Evolutionary conservation across 2,113 vertebrate species (phyloP).

Genomic region (Uria aalge): DNA sequence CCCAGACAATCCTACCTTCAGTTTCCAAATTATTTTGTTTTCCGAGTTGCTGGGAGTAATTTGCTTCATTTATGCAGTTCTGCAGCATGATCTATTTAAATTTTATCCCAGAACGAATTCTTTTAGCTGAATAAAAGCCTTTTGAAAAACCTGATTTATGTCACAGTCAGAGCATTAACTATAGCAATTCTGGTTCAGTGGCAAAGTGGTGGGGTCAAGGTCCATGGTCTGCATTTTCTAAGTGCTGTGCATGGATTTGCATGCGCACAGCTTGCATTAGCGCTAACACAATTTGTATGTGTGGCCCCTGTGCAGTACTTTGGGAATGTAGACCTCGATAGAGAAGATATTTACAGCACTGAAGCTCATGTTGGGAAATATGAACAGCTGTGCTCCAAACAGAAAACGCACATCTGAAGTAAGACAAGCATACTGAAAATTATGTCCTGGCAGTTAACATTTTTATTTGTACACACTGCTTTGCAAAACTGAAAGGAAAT

Average conservation of each 20-base stretch:
- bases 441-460: conserved; percentile 59
- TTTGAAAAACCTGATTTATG: conserved; percentile 9
- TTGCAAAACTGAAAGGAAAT: conserved; percentile 55
- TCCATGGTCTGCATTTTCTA: neutral
- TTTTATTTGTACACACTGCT: conserved; percentile 66
- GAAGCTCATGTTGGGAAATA: conserved; percentile 42
- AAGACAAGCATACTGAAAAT: conserved; percentile 55
- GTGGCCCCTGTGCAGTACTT: conserved; percentile 40
- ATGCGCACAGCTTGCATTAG: conserved; percentile 11
- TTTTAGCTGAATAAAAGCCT: conserved; percentile 13
- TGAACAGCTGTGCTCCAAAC: conserved; percentile 47
- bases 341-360: conserved; percentile 23
- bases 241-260: conserved; percentile 21
- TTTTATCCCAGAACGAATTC: neutral
- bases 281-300: neutral
- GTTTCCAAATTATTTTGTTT: conserved; percentile 41
- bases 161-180: neutral
- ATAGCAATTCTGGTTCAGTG: neutral
- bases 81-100: neutral
- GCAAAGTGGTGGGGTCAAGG: neutral
- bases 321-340: conserved; percentile 32
- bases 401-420: conserved; percentile 17
- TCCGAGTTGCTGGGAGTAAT: conserved; percentile 15
- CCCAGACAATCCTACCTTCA: neutral
- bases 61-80: conserved; percentile 20